phyloP scores from a whole-genome alignment of 2,797 vertebrate species.

The Eulemur albifrons region DNA sequence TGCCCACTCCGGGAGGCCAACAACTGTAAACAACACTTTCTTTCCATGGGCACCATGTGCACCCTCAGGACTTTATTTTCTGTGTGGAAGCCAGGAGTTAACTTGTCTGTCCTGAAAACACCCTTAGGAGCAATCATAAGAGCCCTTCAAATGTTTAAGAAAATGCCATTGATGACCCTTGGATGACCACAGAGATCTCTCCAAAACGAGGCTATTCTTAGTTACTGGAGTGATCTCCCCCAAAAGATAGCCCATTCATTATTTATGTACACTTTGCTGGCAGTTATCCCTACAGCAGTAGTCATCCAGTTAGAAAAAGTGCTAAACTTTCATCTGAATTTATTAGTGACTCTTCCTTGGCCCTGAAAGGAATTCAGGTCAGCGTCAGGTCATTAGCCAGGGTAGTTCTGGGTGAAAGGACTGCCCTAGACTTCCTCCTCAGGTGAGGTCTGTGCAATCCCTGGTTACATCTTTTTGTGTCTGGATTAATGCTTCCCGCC shows the following conservation, averaged over 20 bases:
- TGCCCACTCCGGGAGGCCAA: background rate
- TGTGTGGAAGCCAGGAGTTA: background rate
- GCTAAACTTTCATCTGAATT: background rate
- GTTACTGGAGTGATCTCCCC: background rate
- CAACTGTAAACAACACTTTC: background rate
- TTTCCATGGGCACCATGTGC: background rate
- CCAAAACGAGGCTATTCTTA: background rate
- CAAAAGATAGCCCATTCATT: background rate
- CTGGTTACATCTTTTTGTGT: background rate
- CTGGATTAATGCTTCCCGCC: background rate
- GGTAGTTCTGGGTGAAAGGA: background rate
- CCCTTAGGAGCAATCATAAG: background rate
- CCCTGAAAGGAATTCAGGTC: background rate
- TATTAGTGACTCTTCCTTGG: background rate
- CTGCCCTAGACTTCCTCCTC: background rate
- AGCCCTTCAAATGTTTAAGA: background rate
- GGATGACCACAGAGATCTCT: background rate
- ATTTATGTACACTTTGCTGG: background rate
- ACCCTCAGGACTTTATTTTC: background rate
- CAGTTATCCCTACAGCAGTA: background rate
- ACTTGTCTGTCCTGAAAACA: background rate
- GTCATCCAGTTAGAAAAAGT: background rate
- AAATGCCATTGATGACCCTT: background rate
- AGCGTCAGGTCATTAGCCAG: background rate
- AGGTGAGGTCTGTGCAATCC: background rate